Evolutionary conservation across 2,797 vertebrate genomes (phyloP), one percentile per base, ranked within the genome.

Genomic region (Micropoecilia bifurca): DNA sequence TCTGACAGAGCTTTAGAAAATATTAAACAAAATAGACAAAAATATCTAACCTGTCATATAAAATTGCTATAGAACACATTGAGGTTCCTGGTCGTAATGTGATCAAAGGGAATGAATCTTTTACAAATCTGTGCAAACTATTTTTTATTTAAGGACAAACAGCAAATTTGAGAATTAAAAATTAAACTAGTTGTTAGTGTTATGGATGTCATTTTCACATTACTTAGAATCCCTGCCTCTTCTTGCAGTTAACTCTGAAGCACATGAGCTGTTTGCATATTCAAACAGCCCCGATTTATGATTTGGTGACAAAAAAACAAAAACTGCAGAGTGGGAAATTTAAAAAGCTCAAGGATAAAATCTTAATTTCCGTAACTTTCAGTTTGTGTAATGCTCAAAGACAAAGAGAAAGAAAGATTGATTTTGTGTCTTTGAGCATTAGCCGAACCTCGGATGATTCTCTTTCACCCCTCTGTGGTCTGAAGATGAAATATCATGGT

Each of bases 401-500:
- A 83, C 57, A 66, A 61, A 75, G 50, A 81, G 33, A 10, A 33
- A 50, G 28, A 75, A 6, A 68, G 46, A 25, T 39, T 18, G 20
- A 25, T 41, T 41, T 43, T 66, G 61, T 39, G 20, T 66, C 36
- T 66, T 6, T 39, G 33, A 39, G 61, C 20, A 39, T 66, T 12
- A 66, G 61, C 3, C 2, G 20, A 22, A 36, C 18, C 61, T 66
- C 33, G 9, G 30, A 20, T 66, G 0, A 36, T 66, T 36, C 61
- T 18, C 30, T 39, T 66, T 36, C 10, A 61, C 28, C 14, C 59
- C 30, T 61, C 14, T 33, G 28, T 33, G 59, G 16, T 39, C 61
- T 39, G 61, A 66, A 36, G 36, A 66, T 80, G 80, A 89, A 80
- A 91, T 91, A 82, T 87, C 73, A 79, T 80, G 61, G 61, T 4